Base-by-base conservation (phyloP, 2,888 invertebrate species). In the Drosophila macrospina region DNA sequence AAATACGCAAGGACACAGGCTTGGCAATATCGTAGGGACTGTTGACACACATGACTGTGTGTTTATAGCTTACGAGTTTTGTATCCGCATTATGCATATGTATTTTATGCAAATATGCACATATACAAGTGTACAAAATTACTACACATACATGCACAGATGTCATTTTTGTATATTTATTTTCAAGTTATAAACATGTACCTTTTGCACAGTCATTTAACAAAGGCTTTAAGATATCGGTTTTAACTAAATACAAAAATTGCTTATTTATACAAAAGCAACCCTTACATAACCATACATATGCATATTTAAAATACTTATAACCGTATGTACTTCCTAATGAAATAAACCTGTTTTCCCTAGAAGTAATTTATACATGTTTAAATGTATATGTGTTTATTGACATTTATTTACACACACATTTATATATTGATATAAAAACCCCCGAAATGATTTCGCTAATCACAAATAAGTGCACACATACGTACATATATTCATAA, bases 321-420 rank as follows among this genome's bases (percentile, higher is more conserved):
- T 28, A 26, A 37, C 28, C 42, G 13, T 41, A 15, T 39, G 15
- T 16, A 20, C n/a, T 63, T 55, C 11, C 28, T 42, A 24, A 47
- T 42, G 24, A 47, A 41, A 36, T 8, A 68, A 69, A 69, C 69
- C 69, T 34, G 69, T 71, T 65, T 44, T 42, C n/a, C 16, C n/a
- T 24, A 45, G 28, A 56, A 41, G 37, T 50, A 45, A 5, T 13
- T 13, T 45, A n/a, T n/a, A 2, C 3, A 39, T 39, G 11, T 34
- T 41, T 11, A 6, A 39, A 52, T 41, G 7, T 34, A 24, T 8
- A 24, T 30, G 30, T 24, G 5, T 16, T 34, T 36, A 16, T 51
- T 16, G 20, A 34, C 28, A 42, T 36, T 16, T 15, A 34, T 8
- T 52, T 13, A 44, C 28, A 45, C 7, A 16, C 26, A 36, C 13